These are phyloP conservation scores for Theocolax elegans DNA, from an alignment of 1,140 invertebrate genomes.

Conservation along the genomic window DNA sequence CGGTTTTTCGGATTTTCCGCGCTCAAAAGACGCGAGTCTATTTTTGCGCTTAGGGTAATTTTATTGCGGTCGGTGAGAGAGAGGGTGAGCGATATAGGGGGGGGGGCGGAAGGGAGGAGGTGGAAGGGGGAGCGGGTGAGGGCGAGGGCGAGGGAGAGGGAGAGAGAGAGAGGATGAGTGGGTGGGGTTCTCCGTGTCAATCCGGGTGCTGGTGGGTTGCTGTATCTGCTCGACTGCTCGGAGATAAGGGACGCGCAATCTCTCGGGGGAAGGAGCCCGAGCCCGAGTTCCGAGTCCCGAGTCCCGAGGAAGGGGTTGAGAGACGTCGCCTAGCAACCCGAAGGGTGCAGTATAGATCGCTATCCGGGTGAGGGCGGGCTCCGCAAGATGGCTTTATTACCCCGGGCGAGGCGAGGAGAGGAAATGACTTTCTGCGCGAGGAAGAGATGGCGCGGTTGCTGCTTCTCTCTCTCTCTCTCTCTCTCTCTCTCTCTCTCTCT, in stretches of 20 bases:
- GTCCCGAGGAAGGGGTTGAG: conserved; percentile 39
- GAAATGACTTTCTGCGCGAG: conserved; percentile 49
- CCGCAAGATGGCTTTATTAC: conserved; percentile 59
- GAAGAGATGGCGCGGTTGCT: neutral
- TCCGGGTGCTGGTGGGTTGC: neutral
- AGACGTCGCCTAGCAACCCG: conserved; percentile 48
- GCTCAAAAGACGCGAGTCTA: neutral
- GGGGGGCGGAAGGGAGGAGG: conserved; percentile 4
- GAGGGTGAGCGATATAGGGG: neutral
- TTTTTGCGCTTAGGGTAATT: neutral
- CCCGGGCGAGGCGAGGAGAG: conserved; percentile 50
- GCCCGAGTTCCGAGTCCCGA: neutral
- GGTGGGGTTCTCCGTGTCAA: no score
- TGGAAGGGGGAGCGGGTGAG: neutral
- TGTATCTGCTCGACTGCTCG: neutral
- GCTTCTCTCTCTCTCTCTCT: neutral
- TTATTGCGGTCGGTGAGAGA: no score
- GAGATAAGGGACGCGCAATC: conserved; percentile 18
- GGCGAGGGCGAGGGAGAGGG: neutral
- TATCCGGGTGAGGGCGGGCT: conserved; percentile 52
- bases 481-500: no score
- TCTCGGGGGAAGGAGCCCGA: neutral
- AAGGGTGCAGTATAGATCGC: conserved; percentile 56
- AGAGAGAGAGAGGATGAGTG: neutral
- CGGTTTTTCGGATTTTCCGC: neutral